A percentile compares a stretch with the other conserved stretches of the same genome.
Evolutionary conservation across 2,113 vertebrate genomes (phyloP).

Genomic region (Garra rufa): DNA sequence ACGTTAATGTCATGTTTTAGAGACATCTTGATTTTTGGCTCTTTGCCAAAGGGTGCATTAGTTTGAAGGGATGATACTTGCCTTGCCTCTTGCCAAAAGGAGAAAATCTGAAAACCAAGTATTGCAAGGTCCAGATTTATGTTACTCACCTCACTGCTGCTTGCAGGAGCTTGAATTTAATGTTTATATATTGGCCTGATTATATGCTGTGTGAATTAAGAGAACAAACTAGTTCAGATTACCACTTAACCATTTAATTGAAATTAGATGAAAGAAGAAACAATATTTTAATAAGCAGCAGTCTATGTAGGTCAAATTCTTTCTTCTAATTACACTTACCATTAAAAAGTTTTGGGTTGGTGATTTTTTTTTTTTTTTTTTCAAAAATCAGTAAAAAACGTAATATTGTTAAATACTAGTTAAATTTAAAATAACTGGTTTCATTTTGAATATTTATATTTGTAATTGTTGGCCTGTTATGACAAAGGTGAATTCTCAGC

Average conservation of each 20-base stretch:
- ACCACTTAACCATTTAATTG: neutral
- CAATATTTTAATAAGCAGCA: neutral
- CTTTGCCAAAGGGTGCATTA: slow-evolving; percentile 24
- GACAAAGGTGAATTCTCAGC: too few relatives aligned
- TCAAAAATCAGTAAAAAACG: neutral
- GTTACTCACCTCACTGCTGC: neutral
- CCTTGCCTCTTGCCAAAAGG: neutral
- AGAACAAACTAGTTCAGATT: neutral
- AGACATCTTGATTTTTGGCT: neutral
- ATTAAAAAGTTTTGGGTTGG: neutral
- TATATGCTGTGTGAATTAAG: neutral
- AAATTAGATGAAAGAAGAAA: neutral
- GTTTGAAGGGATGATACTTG: neutral
- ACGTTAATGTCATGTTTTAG: neutral
- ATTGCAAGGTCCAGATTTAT: neutral
- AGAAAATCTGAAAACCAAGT: neutral
- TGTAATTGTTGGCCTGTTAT: too few relatives aligned
- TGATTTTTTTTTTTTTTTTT: too few relatives aligned
- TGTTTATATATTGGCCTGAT: neutral
- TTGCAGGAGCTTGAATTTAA: neutral
- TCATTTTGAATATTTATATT: too few relatives aligned
- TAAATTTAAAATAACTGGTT: too few relatives aligned
- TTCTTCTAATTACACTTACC: neutral
- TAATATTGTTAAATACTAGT: too few relatives aligned
- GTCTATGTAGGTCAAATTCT: neutral